These are phyloP conservation scores for Pectinophora gossypiella DNA, from an alignment of 1,140 invertebrate genomes.

Conservation along the genomic window DNA sequence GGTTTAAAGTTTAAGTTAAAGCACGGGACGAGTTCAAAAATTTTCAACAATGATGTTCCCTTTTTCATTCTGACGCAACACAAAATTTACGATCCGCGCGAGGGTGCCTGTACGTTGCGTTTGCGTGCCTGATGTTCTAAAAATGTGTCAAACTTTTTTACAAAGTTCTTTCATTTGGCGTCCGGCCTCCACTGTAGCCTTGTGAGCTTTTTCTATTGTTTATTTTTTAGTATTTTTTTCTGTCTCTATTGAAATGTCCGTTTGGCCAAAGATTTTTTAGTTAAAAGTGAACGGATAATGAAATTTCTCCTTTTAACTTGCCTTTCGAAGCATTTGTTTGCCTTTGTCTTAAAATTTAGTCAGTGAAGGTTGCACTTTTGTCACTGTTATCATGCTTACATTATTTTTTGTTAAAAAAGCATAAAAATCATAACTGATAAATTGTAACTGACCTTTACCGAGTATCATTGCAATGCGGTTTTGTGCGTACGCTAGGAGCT, in stretches of 20 bases:
- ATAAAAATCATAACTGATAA: too few relatives aligned
- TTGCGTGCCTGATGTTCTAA: constrained; percentile 71
- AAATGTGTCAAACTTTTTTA: constrained; percentile 75
- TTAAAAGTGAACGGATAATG: too few relatives aligned
- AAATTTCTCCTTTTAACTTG: constrained; percentile 23
- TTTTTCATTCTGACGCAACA: constrained; percentile 73
- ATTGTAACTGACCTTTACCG: too few relatives aligned
- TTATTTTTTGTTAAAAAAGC: too few relatives aligned
- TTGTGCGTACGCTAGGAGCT: too few relatives aligned
- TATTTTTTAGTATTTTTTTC: constrained; percentile 68
- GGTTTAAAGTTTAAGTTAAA: constrained; percentile 46
- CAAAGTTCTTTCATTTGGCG: constrained; percentile 72
- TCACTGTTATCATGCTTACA: too few relatives aligned
- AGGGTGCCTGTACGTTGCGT: too few relatives aligned
- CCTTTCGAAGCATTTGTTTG: too few relatives aligned
- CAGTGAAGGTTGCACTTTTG: too few relatives aligned
- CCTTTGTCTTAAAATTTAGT: too few relatives aligned
- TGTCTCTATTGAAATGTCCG: constrained; percentile 63
- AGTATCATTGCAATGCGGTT: too few relatives aligned
- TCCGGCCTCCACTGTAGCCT: too few relatives aligned
- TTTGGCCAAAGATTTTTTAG: constrained; percentile 49
- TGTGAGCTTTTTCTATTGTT: constrained; percentile 62
- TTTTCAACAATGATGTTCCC: constrained; percentile 70
- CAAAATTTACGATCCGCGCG: constrained; percentile 65
- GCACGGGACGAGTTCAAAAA: constrained; percentile 58